phyloP scores from a whole-genome alignment of 2,113 vertebrate species.

The Myotis yumanensis region DNA sequence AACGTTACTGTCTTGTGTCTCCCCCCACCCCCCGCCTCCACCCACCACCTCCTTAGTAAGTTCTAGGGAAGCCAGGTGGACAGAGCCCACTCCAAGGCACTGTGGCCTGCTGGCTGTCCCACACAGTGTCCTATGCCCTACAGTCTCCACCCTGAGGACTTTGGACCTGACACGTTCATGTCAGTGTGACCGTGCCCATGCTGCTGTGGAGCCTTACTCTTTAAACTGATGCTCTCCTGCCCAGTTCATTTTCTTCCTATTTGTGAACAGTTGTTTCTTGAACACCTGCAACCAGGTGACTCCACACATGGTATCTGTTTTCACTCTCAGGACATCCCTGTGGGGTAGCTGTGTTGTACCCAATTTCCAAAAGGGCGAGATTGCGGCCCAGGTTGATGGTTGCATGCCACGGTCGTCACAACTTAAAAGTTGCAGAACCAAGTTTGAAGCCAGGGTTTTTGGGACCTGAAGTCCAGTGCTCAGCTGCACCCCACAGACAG shows the following conservation, averaged over 20 bases:
- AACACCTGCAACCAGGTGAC: neutral
- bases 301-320: neutral
- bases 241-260: neutral
- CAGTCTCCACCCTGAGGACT: neutral
- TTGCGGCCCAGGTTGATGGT: neutral
- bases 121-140: neutral
- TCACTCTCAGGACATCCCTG: neutral
- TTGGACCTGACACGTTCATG: too few relatives aligned
- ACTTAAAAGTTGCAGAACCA: neutral
- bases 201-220: neutral
- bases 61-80: neutral
- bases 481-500: neutral
- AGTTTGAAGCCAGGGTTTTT: neutral
- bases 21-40: neutral
- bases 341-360: neutral
- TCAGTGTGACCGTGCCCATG: neutral
- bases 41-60: too few relatives aligned
- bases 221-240: neutral
- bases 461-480: neutral
- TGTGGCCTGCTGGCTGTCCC: neutral
- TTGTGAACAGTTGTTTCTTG: neutral
- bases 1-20: neutral
- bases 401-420: neutral
- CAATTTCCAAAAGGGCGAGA: neutral
- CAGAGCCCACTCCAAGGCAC: neutral